Base-by-base conservation (phyloP, 2,113 vertebrate species). In the Suricata suricatta region DNA sequence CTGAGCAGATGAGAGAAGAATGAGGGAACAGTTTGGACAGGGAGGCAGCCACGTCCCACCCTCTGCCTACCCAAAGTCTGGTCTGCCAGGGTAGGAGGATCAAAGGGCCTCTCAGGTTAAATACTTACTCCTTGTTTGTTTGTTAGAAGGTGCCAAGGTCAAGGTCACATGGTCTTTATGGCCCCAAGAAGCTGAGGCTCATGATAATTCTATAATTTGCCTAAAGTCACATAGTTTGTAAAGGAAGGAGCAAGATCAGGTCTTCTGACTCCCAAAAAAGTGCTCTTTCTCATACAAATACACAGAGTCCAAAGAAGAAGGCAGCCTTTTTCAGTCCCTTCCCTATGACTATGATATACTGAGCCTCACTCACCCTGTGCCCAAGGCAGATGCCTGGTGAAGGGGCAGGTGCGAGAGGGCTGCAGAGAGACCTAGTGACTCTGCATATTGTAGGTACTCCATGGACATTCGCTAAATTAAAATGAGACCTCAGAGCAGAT, bases 1-100 rank as follows among this genome's bases (percentile, higher is more conserved):
- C 99, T 99, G 94, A 47, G 0, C 47, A 80, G 68, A 76, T 50
- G 7, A 98, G 82, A 96, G 19, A 96, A 10, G 41, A 50, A 27
- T 2, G 27, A 79, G 33, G 71, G 63, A 47, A 47, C 11, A 54
- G 44, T 68, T 7, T 14, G 14, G 50, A 93, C 72, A 90, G 74
- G 44, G 33, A 41, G 15, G 44, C 0, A 33, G 66, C 83, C 29
- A 1, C 4, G 57, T 77, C 29, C 68, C 63, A 16, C 16, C 17
- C 33, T 19, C 44, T 44, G 33, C 27, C 63, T 64, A 72, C 33
- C 15, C 54, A 76, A 17, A 23, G 19, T 21, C 92, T 68, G n/a
- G 11, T 44, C 88, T 91, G n/a, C 52, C 41, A 41, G 23, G 8
- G 35, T 19, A 41, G 63, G n/a, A 7, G 68, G 77, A 79, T 66